phyloP scores from a whole-genome alignment of 2,113 vertebrate genomes.

The Ornithorhynchus anatinus region DNA sequence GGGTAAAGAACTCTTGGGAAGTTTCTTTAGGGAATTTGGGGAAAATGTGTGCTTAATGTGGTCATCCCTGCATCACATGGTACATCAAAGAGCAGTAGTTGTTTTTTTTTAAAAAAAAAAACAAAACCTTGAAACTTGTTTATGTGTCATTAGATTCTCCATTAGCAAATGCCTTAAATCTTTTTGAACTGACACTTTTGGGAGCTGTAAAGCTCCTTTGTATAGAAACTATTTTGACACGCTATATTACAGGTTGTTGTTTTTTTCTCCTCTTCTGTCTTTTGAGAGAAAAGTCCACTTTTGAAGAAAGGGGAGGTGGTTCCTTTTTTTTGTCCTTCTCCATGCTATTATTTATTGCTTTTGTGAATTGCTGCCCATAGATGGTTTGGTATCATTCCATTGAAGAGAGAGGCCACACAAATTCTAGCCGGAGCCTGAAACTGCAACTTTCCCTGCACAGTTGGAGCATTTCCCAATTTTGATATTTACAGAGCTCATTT shows the following conservation, averaged over 20 bases:
- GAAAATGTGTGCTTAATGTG: slow-evolving; percentile 33
- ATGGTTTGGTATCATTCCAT: slow-evolving; percentile 34
- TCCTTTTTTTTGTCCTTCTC: slow-evolving; percentile 38
- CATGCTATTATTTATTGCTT: slow-evolving; percentile 46
- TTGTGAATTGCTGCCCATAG: slow-evolving; percentile 36
- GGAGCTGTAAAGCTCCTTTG: slow-evolving; percentile 43
- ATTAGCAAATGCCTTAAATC: slow-evolving; percentile 62
- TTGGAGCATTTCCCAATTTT: too few species aligned
- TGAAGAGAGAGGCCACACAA: slow-evolving; percentile 1
- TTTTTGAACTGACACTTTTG: slow-evolving; percentile 50
- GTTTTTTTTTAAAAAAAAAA: slow-evolving; percentile 51
- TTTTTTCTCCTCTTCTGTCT: slow-evolving; percentile 41
- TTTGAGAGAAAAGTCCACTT: slow-evolving; percentile 23
- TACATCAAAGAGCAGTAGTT: slow-evolving; percentile 50
- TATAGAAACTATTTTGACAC: slow-evolving; percentile 56
- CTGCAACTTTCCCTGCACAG: too few species aligned
- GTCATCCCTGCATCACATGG: slow-evolving; percentile 15
- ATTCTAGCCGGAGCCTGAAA: slow-evolving; percentile 7
- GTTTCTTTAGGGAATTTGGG: slow-evolving; percentile 8
- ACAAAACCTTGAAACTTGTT: slow-evolving; percentile 50
- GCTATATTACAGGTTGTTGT: too few species aligned
- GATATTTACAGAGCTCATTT: too few species aligned
- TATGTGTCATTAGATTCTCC: slow-evolving; percentile 48
- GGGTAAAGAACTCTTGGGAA: slow-evolving; percentile 12
- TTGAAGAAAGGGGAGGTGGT: slow-evolving; percentile 31